Percentiles rank a stretch among this genome's conserved stretches.
Evolutionary conservation across 2,797 vertebrate species (phyloP).

Genomic region (Pteronotus mesoamericanus): DNA sequence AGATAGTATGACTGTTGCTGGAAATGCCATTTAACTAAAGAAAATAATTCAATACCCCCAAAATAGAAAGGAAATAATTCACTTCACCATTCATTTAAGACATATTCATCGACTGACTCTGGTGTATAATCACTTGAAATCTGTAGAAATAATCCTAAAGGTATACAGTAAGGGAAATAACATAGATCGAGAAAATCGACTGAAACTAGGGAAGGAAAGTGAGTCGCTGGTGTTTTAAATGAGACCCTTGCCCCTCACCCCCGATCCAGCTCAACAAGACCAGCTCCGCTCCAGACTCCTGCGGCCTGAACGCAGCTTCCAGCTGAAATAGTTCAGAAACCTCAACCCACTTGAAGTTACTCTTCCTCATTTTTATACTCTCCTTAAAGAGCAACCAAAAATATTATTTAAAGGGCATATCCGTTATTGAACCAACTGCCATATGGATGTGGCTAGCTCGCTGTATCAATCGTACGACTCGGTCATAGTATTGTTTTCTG

Average conservation of each 20-base stretch:
- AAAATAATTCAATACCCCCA: not conserved
- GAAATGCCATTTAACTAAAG: not conserved
- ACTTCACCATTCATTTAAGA: not conserved
- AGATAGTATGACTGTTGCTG: not conserved
- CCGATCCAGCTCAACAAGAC: not conserved
- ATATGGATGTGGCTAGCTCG: not conserved
- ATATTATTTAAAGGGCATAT: not conserved
- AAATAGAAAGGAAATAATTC: not conserved
- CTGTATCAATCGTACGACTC: not conserved
- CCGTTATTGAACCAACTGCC: not conserved
- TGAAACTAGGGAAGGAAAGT: not conserved
- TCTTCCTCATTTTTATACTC: not conserved
- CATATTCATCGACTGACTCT: not conserved
- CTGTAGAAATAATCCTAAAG: not conserved
- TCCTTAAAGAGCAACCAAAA: not conserved
- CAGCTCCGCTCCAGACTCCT: not conserved
- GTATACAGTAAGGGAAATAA: not conserved
- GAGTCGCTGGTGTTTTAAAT: not conserved
- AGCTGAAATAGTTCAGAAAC: not conserved
- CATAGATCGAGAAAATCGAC: not conserved
- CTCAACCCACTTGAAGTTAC: not conserved
- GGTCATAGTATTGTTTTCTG: not conserved
- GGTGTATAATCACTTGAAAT: not conserved
- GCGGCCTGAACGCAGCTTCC: not conserved
- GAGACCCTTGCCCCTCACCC: not conserved